Conservation (phyloP, 1,140 invertebrate species). For the Drosophila insularis region DNA sequence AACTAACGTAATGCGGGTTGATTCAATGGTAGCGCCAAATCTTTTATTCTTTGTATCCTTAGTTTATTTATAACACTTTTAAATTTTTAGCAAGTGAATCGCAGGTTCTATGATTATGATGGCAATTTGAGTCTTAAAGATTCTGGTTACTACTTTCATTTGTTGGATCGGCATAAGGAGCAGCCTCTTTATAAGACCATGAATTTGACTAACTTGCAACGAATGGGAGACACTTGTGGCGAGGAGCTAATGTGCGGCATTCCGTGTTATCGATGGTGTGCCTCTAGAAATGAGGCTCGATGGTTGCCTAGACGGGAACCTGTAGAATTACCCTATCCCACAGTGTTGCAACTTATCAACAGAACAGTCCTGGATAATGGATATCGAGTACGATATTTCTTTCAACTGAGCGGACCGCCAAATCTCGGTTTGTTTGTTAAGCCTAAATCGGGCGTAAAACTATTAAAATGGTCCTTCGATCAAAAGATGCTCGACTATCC, state of each 20-base stretch:
- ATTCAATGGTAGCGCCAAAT: constrained; percentile 84
- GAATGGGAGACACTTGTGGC: constrained; percentile 85
- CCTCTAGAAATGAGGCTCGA: constrained; percentile 27
- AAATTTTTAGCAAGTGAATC: constrained; percentile 84
- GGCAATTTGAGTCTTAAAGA: constrained; percentile 84
- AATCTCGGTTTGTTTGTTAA: constrained; percentile 88
- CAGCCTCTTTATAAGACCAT: constrained; percentile 83
- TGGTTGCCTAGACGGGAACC: constrained; percentile 48
- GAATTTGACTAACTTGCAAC: constrained; percentile 83
- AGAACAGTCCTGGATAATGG: constrained; percentile 44
- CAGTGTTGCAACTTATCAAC: constrained; percentile 39
- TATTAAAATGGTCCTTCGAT: constrained; percentile 85
- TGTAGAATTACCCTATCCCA: constrained; percentile 39
- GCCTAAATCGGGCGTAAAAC: constrained; percentile 79
- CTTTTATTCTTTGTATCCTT: background rate
- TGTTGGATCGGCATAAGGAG: constrained; percentile 88
- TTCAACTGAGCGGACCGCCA: constrained; percentile 85
- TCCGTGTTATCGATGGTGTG: constrained; percentile 84
- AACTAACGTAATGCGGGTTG: constrained; percentile 87
- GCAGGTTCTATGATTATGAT: constrained; percentile 84
- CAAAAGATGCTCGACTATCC: constrained; percentile 55
- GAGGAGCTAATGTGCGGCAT: constrained; percentile 87
- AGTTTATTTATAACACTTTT: background rate
- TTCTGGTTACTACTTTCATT: constrained; percentile 88
- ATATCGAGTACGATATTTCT: constrained; percentile 58